These are phyloP conservation scores for Coracias cyanogaster DNA, from an alignment of 2,797 vertebrate species.

Conservation along the genomic window DNA sequence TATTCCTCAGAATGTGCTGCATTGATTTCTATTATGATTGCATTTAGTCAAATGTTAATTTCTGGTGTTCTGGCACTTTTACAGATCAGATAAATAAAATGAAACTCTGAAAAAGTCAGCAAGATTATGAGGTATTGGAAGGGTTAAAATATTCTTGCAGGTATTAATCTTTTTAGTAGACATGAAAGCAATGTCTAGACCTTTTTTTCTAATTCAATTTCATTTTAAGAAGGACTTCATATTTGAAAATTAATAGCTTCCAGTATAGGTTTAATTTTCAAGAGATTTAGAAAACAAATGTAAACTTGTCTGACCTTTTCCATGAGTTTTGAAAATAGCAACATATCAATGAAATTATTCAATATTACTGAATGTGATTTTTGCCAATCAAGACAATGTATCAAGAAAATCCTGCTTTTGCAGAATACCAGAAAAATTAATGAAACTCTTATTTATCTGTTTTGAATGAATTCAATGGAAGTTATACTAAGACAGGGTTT, in stretches of 20 bases:
- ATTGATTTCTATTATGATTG: not conserved
- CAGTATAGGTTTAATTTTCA: not conserved
- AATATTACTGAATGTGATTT: not conserved
- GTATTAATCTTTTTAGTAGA: not conserved
- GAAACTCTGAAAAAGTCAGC: not conserved
- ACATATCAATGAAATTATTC: not conserved
- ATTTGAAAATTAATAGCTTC: slow-evolving; percentile 17
- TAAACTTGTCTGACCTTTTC: not conserved
- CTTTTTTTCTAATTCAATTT: not conserved
- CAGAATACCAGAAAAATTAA: not conserved
- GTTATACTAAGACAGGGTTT: not conserved
- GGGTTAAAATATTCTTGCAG: not conserved
- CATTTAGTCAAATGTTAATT: not conserved
- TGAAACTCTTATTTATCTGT: not conserved
- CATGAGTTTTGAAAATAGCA: not conserved
- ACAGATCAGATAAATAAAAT: not conserved
- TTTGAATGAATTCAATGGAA: not conserved
- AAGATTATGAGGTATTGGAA: not conserved
- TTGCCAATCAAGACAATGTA: not conserved
- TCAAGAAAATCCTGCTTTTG: not conserved
- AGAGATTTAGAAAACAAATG: not conserved
- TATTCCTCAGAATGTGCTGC: not conserved
- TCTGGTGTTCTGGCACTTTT: not conserved
- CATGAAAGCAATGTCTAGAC: not conserved
- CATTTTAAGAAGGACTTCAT: not conserved